Evolutionary conservation across 2,888 invertebrate genomes (phyloP), one percentile per base, ranked within the genome.

Genomic region (Eupithecia exiguata): DNA sequence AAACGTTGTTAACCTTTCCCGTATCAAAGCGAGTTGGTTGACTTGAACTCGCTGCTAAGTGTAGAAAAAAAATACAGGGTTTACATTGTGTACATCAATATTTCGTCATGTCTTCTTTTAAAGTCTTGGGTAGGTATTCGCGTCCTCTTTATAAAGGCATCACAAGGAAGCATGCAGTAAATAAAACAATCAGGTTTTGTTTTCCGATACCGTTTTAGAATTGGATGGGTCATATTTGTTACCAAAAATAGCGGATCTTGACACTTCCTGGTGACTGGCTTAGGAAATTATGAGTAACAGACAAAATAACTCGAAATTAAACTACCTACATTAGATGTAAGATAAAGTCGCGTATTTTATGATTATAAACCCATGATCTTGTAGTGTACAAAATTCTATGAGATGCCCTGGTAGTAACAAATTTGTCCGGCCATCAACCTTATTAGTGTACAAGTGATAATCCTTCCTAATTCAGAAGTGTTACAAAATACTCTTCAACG

Each of bases 181-280:
- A 63, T 18, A 7, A n/a, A 38, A 65, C 36, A 18, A 63, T 0
- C 36, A 7, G 38, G 36, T 36, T 63, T 35, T 12, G 38, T 1
- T n/a, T 38, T 65, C 65, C 65, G 65, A 38, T 65, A 65, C 65
- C 38, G n/a, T 65, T 65, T 65, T 65, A n/a, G 65, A n/a, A n/a
- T n/a, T 6, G 5, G 21, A 12, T 38, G 65, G 12, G 36, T 10
- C 35, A 5, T 63, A 38, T 16, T 63, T n/a, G 36, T 38, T 38
- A 38, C 38, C 65, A 38, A 65, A 62, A 65, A 65, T 38, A 65
- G 65, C 65, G 38, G 38, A 38, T 38, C 7, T 38, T 38, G 36
- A n/a, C 38, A 65, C 65, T 65, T 65, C 65, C 65, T 65, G 30
- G 18, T 62, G 18, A 18, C 21, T 58, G 14, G 4, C 35, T 10